phyloP scores from a whole-genome alignment of 2,797 vertebrate species.

The Danio choprae region DNA sequence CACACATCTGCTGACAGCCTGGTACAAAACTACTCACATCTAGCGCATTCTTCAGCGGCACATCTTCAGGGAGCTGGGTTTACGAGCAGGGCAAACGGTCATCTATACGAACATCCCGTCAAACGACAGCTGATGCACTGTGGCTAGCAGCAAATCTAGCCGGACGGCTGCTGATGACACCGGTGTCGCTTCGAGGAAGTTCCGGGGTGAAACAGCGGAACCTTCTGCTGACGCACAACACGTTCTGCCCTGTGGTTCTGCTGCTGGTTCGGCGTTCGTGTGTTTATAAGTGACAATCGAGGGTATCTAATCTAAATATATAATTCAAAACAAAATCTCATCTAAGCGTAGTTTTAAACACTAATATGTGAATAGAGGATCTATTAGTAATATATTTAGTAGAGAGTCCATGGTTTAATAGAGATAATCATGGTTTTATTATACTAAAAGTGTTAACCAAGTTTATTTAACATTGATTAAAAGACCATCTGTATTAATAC shows the following conservation, averaged over 20 bases:
- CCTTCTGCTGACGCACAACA: not conserved
- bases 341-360: no score
- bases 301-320: no score
- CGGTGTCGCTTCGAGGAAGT: slow-evolving; percentile 25
- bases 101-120: slow-evolving; percentile 34
- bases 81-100: not conserved
- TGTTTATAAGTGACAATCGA: not conserved
- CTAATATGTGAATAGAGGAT: no score
- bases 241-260: not conserved
- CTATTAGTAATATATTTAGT: no score
- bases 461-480: no score
- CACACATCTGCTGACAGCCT: slow-evolving; percentile 20
- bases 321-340: no score
- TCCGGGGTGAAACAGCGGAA: slow-evolving; percentile 50
- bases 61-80: slow-evolving; percentile 29
- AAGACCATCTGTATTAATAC: no score
- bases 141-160: slow-evolving; percentile 48
- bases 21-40: slow-evolving; percentile 44
- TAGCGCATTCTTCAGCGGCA: slow-evolving; percentile 51
- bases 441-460: no score
- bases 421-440: no score
- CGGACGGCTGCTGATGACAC: slow-evolving; percentile 19
- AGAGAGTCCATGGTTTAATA: no score
- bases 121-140: slow-evolving; percentile 21
- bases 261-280: not conserved